A percentile compares a stretch with the other conserved stretches of the same genome.
These are phyloP conservation scores for Hipposideros armiger DNA, from an alignment of 2,113 vertebrate species.

Conservation along the genomic window DNA sequence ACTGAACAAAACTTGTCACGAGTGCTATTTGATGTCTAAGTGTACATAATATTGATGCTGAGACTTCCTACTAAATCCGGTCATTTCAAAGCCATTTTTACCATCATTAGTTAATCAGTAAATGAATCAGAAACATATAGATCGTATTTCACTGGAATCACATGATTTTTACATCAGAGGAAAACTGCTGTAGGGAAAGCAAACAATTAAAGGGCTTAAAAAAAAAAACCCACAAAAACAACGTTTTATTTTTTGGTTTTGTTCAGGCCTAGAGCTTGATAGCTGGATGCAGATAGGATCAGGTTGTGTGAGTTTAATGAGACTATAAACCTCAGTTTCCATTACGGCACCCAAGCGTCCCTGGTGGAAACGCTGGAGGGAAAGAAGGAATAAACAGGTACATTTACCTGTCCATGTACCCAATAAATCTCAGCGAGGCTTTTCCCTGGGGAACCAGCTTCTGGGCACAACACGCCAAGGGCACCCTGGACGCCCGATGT, in stretches of 20 bases:
- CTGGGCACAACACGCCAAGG: background rate
- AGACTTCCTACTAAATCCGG: background rate
- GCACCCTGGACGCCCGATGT: background rate
- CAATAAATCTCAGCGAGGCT: constrained; percentile 61
- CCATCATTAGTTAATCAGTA: constrained; percentile 51
- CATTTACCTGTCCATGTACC: constrained; percentile 45
- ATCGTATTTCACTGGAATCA: constrained; percentile 53
- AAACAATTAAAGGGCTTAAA: constrained; percentile 36
- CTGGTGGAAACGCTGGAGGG: constrained; percentile 12
- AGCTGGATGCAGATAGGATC: background rate
- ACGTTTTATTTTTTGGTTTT: background rate
- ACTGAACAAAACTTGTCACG: constrained; percentile 59
- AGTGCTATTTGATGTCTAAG: constrained; percentile 66
- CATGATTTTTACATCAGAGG: constrained; percentile 54
- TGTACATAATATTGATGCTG: background rate
- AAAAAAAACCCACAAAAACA: background rate
- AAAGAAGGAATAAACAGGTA: constrained; percentile 45
- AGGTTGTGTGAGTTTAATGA: constrained; percentile 39
- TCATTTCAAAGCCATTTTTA: constrained; percentile 68
- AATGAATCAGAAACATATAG: constrained; percentile 65
- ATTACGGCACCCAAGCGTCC: background rate
- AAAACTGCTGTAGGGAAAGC: constrained; percentile 62
- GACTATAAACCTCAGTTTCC: constrained; percentile 63
- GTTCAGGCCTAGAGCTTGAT: background rate
- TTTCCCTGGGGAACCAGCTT: constrained; percentile 77